phyloP scores from a whole-genome alignment of 2,113 vertebrate genomes.

The Sardina pilchardus region DNA sequence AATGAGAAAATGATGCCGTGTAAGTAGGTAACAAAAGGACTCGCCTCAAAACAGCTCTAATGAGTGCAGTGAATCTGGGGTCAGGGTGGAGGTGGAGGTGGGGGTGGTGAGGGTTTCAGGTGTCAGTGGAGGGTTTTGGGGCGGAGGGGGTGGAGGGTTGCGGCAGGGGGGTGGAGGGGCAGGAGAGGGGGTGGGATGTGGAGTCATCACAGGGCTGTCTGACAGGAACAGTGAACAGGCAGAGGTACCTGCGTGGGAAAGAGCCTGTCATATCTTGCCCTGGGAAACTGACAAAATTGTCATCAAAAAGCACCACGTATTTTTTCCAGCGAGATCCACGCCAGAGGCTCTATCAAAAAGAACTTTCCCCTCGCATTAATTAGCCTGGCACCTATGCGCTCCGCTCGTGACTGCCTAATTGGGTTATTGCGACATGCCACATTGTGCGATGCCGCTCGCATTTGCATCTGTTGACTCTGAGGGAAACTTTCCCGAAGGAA shows the following conservation, averaged over 20 bases:
- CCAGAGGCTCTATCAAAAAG: conserved; percentile 3
- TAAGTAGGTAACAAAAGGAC: neutral
- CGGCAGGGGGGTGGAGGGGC: neutral
- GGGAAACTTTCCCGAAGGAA: conserved; percentile 18
- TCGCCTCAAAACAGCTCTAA: neutral
- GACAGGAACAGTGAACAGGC: neutral
- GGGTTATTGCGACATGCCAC: conserved; percentile 41
- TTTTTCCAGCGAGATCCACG: neutral
- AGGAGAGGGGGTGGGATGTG: neutral
- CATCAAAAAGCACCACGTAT: conserved; percentile 24
- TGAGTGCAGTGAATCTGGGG: neutral
- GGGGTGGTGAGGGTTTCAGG: no score
- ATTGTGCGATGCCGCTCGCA: conserved; percentile 38
- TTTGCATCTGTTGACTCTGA: conserved; percentile 45
- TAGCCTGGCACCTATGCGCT: conserved; percentile 35
- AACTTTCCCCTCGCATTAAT: conserved; percentile 31
- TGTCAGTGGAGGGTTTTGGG: neutral
- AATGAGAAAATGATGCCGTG: neutral
- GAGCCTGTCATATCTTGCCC: conserved; percentile 34
- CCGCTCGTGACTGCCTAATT: conserved; percentile 41
- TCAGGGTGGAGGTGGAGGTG: neutral
- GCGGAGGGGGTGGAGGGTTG: neutral
- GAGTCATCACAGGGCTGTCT: neutral
- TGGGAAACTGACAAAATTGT: conserved; percentile 45
- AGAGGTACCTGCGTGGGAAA: conserved; percentile 34